phyloP scores from a whole-genome alignment of 2,113 vertebrate genomes.

The Hipposideros armiger region DNA sequence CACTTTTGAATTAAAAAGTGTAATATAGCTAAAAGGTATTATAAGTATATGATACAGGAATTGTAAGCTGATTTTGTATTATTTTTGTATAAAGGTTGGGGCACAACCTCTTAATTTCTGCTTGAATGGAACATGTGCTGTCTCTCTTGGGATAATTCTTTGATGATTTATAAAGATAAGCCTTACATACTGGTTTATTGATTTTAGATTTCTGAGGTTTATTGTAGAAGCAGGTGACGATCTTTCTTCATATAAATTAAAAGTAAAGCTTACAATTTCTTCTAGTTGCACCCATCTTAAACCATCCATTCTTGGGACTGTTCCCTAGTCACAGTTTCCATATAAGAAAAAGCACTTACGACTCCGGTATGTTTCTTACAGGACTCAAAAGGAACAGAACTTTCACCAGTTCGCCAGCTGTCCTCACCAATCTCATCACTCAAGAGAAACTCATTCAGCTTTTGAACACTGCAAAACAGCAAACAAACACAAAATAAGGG shows the following conservation, averaged over 20 bases:
- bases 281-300: not conserved
- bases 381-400: slow-evolving; percentile 90
- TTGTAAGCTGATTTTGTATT: not conserved
- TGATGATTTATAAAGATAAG: not conserved
- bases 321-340: not conserved
- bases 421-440: slow-evolving; percentile 98
- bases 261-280: not conserved
- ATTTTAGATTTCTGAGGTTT: not conserved
- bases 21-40: not conserved
- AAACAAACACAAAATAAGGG: slow-evolving; percentile 16
- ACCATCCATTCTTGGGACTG: not conserved
- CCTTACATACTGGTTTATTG: not conserved
- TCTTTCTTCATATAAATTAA: not conserved
- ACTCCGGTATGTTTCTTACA: slow-evolving; percentile 93
- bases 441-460: slow-evolving; percentile 96
- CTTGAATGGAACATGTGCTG: not conserved
- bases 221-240: not conserved
- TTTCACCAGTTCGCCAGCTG: slow-evolving; percentile 94
- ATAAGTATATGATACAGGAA: not conserved
- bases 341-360: slow-evolving; percentile 87
- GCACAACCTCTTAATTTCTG: not conserved
- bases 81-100: slow-evolving; percentile 19
- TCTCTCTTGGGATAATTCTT: not conserved
- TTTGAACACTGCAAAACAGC: slow-evolving; percentile 92
- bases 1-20: not conserved